Evolutionary conservation across 2,113 vertebrate genomes (phyloP), one percentile per base, ranked within the genome.

Genomic region (Lota lota): DNA sequence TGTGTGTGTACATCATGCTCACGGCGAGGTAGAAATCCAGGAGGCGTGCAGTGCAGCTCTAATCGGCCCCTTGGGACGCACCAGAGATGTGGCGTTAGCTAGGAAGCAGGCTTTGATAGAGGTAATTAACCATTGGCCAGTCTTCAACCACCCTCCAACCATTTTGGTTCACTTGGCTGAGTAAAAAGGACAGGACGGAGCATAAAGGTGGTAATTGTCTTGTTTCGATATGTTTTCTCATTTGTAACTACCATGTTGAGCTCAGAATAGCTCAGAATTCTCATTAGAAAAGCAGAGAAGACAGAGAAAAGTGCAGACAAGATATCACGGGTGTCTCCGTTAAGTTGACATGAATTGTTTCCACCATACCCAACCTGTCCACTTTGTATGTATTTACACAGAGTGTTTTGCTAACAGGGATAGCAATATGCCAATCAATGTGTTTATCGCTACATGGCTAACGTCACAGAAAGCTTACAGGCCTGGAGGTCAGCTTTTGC

Each of bases 71-170:
- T 62, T 69, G 67, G 79, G 69, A 64, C 61, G 47, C 47, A 33
- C 10, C 61, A 22, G 21, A 65, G 66, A 65, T 56, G 61, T 81
- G 71, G 70, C 67, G 63, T 53, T 0, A 3, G 12, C 11, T 0
- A 63, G 65, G 74, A 47, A 47, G 60, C 4, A 20, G 14, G 17
- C 54, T 81, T 28, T 75, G 74, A 75, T 77, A 77, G 71, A 16
- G 1, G 72, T 79, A 81, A 84, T 76, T 75, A 78, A 69, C 63
- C 64, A 24, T 57, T 54, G 47, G 63, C 66, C 61, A 18, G 59
- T 69, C 63, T 24, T 40, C 54, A 61, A 60, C 61, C 60, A 15
- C 16, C 60, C 60, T 17, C 63, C 63, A 22, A 61, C 59, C 65
- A 12, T 68, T 56, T 40, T 61, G 21, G 54, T 54, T 59, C 21